Evolutionary conservation across 2,797 vertebrate species (phyloP).

Genomic region (Tachyglossus aculeatus): DNA sequence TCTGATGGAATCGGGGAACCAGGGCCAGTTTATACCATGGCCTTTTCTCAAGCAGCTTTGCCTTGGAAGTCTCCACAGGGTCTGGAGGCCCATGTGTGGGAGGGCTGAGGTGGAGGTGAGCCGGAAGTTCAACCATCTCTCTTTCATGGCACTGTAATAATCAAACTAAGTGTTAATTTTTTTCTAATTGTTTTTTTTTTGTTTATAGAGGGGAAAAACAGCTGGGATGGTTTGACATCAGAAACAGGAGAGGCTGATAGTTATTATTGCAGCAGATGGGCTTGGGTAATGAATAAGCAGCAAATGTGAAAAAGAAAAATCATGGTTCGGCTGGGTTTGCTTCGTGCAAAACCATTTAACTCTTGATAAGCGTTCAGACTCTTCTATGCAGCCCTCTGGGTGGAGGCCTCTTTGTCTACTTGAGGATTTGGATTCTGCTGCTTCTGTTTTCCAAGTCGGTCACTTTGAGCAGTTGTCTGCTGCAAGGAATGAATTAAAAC

Average conservation of each 20-base stretch:
- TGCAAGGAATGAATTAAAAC: background rate
- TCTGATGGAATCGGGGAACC: too few relatives aligned
- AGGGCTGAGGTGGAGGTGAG: background rate
- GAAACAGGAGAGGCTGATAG: conserved; percentile 60
- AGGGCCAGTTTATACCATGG: too few relatives aligned
- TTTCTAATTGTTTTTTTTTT: conserved; percentile 26
- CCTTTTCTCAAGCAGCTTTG: too few relatives aligned
- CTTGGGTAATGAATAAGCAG: conserved; percentile 57
- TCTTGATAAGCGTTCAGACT: conserved; percentile 15
- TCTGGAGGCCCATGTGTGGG: background rate
- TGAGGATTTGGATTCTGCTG: background rate
- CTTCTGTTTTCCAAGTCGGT: background rate
- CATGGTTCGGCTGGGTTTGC: conserved; percentile 26
- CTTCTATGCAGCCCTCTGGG: background rate
- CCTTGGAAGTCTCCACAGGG: background rate
- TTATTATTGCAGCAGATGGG: conserved; percentile 55
- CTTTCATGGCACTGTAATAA: conserved; percentile 12
- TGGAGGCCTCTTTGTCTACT: background rate
- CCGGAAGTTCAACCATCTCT: background rate
- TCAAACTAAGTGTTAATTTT: conserved; percentile 34
- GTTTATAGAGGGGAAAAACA: conserved; percentile 55
- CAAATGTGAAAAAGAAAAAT: conserved; percentile 48
- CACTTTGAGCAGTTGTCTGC: background rate
- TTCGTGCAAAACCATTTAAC: conserved; percentile 43
- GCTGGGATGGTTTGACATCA: conserved; percentile 69